phyloP scores from a whole-genome alignment of 2,113 vertebrate genomes.

The Ranitomeya variabilis region DNA sequence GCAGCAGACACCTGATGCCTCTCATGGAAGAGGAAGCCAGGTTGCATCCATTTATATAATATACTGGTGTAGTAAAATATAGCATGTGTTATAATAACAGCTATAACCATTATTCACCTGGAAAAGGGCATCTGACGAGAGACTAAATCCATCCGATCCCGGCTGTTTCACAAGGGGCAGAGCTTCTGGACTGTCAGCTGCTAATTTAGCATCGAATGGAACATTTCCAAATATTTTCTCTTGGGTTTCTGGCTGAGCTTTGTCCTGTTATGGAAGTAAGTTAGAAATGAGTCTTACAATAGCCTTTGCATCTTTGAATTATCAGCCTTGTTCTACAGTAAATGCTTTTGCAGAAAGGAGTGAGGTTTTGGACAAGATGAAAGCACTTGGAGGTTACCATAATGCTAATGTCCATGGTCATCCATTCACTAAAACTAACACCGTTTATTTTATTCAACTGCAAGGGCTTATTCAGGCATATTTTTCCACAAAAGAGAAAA shows the following conservation, averaged over 20 bases:
- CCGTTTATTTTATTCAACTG: background rate
- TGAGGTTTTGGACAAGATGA: background rate
- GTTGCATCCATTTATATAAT: background rate
- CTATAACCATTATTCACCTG: conserved; percentile 64
- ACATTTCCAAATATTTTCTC: conserved; percentile 70
- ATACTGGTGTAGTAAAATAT: background rate
- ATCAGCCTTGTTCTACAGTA: background rate
- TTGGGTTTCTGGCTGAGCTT: conserved; percentile 77
- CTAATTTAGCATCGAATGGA: conserved; percentile 69
- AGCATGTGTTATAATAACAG: background rate
- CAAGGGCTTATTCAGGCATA: background rate
- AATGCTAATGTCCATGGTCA: background rate
- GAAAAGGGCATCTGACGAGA: conserved; percentile 73
- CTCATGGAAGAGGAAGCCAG: too few relatives aligned
- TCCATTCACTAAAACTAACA: background rate
- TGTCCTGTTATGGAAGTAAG: conserved; percentile 68
- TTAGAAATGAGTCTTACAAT: background rate
- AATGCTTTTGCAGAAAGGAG: background rate
- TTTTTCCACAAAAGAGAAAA: too few relatives aligned
- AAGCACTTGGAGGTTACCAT: background rate
- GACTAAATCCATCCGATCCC: conserved; percentile 72
- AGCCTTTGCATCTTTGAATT: background rate
- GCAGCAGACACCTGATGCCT: too few relatives aligned
- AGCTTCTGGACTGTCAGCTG: conserved; percentile 67
- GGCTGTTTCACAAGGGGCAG: conserved; percentile 69